Evolutionary conservation across 37 sponge, comb jelly and placozoan species (phyloP).

Genomic region (Geodia barretti): DNA sequence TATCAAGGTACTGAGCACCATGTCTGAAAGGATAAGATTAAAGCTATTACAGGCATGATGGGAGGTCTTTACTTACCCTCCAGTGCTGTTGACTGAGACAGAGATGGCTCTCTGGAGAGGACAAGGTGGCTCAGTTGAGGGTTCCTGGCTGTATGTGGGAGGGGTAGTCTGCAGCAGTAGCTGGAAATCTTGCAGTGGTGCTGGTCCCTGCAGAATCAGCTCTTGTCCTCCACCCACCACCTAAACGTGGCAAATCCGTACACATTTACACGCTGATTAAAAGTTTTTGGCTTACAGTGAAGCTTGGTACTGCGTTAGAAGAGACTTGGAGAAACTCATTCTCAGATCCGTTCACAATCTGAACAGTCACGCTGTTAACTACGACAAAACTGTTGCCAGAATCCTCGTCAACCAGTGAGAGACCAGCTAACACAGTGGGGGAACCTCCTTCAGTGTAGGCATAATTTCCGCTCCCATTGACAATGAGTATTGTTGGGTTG

Average conservation of each 20-base stretch:
- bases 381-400: neutral
- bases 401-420: neutral
- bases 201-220: neutral
- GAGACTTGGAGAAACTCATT: neutral
- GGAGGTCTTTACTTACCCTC: slow-evolving; percentile 14
- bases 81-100: slow-evolving; percentile 24
- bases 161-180: neutral
- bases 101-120: slow-evolving; percentile 19
- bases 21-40: slow-evolving; percentile 6
- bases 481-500: slow-evolving; percentile 39
- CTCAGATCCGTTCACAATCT: neutral
- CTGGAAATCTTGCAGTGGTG: slow-evolving; percentile 1
- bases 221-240: neutral
- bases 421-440: neutral
- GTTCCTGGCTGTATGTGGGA: neutral
- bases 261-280: too few relatives aligned
- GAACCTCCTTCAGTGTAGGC: neutral
- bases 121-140: slow-evolving; percentile 15
- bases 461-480: neutral
- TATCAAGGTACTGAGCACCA: slow-evolving; percentile 8
- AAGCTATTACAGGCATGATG: neutral
- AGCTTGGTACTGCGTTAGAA: neutral
- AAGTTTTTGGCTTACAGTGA: neutral
- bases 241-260: too few relatives aligned
- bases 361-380: neutral